Base-by-base conservation (phyloP, 2,888 invertebrate species). In the Epicampocera succincta region DNA sequence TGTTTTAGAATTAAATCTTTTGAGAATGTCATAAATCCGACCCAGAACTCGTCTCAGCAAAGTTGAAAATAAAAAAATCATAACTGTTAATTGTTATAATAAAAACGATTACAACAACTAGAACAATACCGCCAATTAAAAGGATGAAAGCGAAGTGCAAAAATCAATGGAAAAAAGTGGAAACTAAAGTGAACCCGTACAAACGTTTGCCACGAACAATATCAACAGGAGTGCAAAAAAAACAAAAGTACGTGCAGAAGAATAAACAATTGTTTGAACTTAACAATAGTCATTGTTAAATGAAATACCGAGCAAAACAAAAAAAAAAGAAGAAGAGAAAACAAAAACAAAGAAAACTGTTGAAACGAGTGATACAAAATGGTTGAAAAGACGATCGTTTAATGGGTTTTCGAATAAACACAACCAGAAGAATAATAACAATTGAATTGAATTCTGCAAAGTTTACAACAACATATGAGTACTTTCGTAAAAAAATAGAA, bases 121-220 rank as follows among this genome's bases (percentile, higher is more conserved):
- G 71, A 71, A 74, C 74, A 82, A 82, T 71, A 66, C 52, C 65
- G 54, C 25, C 69, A 78, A 82, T 82, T 74, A 78, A 65, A 69
- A 33, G 21, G 50, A 56, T 66, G 58, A 69, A 68, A 29, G n/a
- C 15, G 46, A 42, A 66, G 65, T 58, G 65, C 17, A 48, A 74
- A 25, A 66, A 58, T 63, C 21, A 68, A 76, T 52, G 6, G 42
- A 66, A 33, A 33, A 9, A 65, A 50, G 13, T 38, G 19, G 38
- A 42, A 60, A 61, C 61, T 25, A 25, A 61, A 40, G 17, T 52
- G 42, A n/a, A 29, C 52, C 33, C 38, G 33, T 19, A 54, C 46
- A 46, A 46, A 54, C 50, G 21, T 29, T n/a, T 61, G 33, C 61
- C 12, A 54, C 29, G 25, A 61, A 46, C 38, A 76, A 69, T 46